Evolutionary conservation across 1,140 invertebrate species (phyloP).

Genomic region (Pseudachorutes palmiensis): DNA sequence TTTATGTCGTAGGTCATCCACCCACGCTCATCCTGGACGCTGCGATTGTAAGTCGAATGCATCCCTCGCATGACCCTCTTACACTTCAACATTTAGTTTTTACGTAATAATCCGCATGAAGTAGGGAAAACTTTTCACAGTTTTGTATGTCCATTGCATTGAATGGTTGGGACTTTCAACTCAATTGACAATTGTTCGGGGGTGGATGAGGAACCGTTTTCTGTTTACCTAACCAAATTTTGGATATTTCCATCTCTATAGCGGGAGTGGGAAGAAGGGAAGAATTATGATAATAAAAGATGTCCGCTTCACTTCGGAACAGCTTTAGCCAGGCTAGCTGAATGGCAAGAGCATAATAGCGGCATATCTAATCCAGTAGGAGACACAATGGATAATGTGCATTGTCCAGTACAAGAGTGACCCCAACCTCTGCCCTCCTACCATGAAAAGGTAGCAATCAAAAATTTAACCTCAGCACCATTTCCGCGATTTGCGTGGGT

Average conservation of each 20-base stretch:
- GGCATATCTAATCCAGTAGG: constrained; percentile 5
- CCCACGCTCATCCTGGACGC: constrained; percentile 17
- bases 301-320: background rate
- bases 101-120: background rate
- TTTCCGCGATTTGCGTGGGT: background rate
- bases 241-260: background rate
- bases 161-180: background rate
- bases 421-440: constrained; percentile 10
- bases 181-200: background rate
- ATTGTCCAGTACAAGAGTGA: constrained; percentile 6
- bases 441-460: constrained; percentile 11
- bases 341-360: constrained; percentile 2
- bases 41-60: too few species aligned
- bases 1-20: constrained; percentile 6
- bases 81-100: too few species aligned
- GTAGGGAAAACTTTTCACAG: background rate
- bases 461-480: background rate
- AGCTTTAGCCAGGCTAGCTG: background rate
- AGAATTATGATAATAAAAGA: constrained; percentile 7
- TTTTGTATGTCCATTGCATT: background rate
- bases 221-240: constrained; percentile 11
- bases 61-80: too few species aligned
- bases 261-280: background rate
- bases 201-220: too few species aligned
- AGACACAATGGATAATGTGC: background rate